Evolutionary conservation across 2,888 invertebrate genomes (phyloP), one percentile per base, ranked within the genome.

Genomic region (Steinernema carpocapsae): DNA sequence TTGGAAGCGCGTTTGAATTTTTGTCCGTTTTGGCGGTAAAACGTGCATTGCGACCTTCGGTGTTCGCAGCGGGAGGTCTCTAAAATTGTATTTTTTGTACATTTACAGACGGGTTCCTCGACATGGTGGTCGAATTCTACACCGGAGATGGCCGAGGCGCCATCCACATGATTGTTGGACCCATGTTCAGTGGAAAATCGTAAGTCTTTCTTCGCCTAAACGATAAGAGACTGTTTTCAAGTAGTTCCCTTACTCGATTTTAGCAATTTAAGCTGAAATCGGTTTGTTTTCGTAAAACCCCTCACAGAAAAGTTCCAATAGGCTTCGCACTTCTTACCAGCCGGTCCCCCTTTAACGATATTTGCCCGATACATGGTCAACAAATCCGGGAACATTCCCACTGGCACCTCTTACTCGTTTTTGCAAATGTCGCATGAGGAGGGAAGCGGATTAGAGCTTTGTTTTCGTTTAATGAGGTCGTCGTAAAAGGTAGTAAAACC

Each of bases 181-280:
- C 81, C 1, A 80, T 80, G 81, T 80, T 80, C 72, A 82, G 81
- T 48, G 81, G 81, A 14, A 80, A 80, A 51, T 82, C 81, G 83
- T 82, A 43, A 73, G 76, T 78, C 52, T 22, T 70, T 26, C 56
- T 48, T 19, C 46, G 7, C 24, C 45, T 51, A 29, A 37, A 37
- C 10, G 3, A 10, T 10, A 37, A 37, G 37, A 37, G 4, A 10
- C 37, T 37, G 10, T 3, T 37, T 37, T 37, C 37, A 37, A 37
- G 4, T 37, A n/a, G n/a, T n/a, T n/a, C n/a, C n/a, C n/a, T n/a
- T n/a, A n/a, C n/a, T n/a, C n/a, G n/a, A n/a, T n/a, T n/a, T n/a
- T n/a, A n/a, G n/a, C n/a, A n/a, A n/a, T n/a, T n/a, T n/a, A n/a
- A n/a, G n/a, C n/a, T n/a, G n/a, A n/a, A n/a, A n/a, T n/a, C n/a